phyloP scores from a whole-genome alignment of 2,113 vertebrate genomes.

The Balaeniceps rex region DNA sequence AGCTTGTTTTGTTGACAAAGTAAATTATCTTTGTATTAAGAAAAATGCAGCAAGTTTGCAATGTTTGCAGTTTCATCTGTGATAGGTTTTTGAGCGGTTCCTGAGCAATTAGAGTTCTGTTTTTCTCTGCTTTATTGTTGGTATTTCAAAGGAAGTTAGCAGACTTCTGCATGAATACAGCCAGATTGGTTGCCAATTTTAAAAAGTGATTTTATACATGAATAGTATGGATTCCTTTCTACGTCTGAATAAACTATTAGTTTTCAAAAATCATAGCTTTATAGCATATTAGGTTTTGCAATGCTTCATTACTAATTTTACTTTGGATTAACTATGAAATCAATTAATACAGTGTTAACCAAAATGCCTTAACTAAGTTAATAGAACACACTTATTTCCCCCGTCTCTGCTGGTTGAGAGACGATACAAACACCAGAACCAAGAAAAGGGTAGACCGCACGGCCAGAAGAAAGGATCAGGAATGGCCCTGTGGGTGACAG shows the following conservation, averaged over 20 bases:
- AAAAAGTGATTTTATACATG: background rate
- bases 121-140: background rate
- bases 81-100: background rate
- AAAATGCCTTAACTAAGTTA: background rate
- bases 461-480: background rate
- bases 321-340: background rate
- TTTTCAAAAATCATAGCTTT: background rate
- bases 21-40: background rate
- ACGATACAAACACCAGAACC: background rate
- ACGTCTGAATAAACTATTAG: background rate
- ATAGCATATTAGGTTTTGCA: background rate
- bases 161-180: background rate
- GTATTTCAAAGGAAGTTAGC: background rate
- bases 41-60: background rate
- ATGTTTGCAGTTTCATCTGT: background rate
- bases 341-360: background rate
- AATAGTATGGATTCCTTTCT: background rate
- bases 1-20: background rate
- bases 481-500: background rate
- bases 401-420: background rate
- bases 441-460: background rate
- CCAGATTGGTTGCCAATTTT: background rate
- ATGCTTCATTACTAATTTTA: background rate
- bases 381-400: background rate
- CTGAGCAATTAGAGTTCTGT: background rate